Conservation (phyloP, 2,888 invertebrate species). For the Cancer borealis region DNA sequence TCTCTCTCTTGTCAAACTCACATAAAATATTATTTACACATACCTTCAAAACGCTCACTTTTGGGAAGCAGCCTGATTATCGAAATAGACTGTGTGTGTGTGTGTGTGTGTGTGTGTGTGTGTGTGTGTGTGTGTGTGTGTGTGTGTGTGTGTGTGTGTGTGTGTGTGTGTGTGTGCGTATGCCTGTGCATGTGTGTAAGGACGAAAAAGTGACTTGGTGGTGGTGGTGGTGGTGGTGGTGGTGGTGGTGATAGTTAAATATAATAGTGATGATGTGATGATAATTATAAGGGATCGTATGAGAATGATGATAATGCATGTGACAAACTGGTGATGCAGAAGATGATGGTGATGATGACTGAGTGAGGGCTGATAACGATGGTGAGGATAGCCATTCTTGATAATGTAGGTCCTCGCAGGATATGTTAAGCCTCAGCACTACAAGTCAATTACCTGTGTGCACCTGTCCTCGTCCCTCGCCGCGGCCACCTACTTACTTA, state of each 20-base stretch:
- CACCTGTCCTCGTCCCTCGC: neutral
- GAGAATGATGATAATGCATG: no score
- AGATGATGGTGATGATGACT: no score
- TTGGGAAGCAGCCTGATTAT: conserved; percentile 18
- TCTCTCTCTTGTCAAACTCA: neutral
- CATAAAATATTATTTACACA: neutral
- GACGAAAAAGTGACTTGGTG: neutral
- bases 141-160: conserved; percentile 34
- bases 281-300: no score
- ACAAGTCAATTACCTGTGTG: neutral
- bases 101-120: conserved; percentile 42
- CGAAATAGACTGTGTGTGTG: neutral
- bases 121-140: conserved; percentile 45
- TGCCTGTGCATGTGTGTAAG: neutral
- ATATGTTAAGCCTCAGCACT: neutral
- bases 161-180: neutral
- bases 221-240: no score
- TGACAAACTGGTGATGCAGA: no score
- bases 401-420: neutral
- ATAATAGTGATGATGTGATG: no score
- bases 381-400: neutral
- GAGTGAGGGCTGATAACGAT: no score
- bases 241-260: no score
- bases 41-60: neutral
- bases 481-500: neutral